These are phyloP conservation scores for Danaus melanippus DNA, from an alignment of 1,140 invertebrate genomes.

Conservation along the genomic window DNA sequence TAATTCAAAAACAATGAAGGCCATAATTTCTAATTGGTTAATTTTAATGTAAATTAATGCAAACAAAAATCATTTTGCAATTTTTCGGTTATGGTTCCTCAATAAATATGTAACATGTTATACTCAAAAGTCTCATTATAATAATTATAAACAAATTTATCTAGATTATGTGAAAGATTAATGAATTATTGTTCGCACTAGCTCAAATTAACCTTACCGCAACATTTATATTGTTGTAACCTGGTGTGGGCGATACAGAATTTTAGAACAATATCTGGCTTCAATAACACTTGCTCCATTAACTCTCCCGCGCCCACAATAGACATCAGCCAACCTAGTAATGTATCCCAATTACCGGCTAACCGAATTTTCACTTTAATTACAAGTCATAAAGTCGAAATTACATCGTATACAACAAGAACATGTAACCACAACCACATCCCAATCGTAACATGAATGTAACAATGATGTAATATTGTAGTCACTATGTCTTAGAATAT, in stretches of 20 bases:
- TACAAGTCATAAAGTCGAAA: constrained; percentile 8
- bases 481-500: background rate
- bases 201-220: constrained; percentile 23
- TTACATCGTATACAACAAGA: constrained; percentile 6
- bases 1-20: no score
- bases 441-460: constrained; percentile 12
- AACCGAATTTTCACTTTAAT: constrained; percentile 10
- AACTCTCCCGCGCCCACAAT: constrained; percentile 48
- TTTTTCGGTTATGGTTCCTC: no score
- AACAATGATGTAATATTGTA: constrained; percentile 7
- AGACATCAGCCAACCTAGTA: constrained; percentile 40
- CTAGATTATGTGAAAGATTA: constrained; percentile 8
- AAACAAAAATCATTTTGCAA: constrained; percentile 2
- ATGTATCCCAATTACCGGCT: constrained; percentile 16
- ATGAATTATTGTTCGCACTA: constrained; percentile 17
- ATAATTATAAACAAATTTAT: no score
- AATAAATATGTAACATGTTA: no score
- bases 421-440: constrained; percentile 3
- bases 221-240: constrained; percentile 36
- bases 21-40: background rate
- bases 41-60: background rate
- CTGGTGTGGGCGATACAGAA: constrained; percentile 36
- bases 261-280: constrained; percentile 52
- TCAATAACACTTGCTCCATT: constrained; percentile 62
- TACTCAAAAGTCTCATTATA: no score